Percentiles rank a stretch among this genome's conserved stretches.
phyloP scores from a whole-genome alignment of 2,888 invertebrate genomes.

The Heteromurus nitidus region DNA sequence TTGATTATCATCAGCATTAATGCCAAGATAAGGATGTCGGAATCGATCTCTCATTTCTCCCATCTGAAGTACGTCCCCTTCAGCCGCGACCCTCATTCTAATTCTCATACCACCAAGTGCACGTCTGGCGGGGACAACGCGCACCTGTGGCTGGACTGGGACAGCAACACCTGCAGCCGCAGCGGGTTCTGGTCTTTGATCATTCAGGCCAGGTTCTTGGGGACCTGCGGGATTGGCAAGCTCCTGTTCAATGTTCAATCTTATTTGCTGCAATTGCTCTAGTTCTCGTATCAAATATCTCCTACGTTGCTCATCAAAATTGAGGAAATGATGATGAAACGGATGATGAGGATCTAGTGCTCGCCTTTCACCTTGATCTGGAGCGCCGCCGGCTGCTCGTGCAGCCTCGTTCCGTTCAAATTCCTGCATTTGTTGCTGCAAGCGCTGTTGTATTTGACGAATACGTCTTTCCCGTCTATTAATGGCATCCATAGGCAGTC shows the following conservation, averaged over 20 bases:
- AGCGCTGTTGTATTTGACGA: constrained; percentile 21
- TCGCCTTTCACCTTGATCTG: background rate
- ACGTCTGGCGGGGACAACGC: background rate
- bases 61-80: too few species aligned
- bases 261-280: background rate
- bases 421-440: background rate
- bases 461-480: constrained; percentile 25
- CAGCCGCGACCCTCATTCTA: too few species aligned
- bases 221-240: background rate
- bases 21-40: background rate
- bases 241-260: background rate
- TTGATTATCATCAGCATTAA: background rate
- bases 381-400: background rate
- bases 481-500: background rate
- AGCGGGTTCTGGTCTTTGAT: background rate
- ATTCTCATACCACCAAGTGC: background rate
- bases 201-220: too few species aligned
- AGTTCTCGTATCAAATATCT: too few species aligned
- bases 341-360: too few species aligned
- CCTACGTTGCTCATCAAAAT: too few species aligned
- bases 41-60: too few species aligned
- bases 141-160: background rate
- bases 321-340: too few species aligned
- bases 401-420: background rate
- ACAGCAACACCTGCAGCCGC: background rate